Evolutionary conservation across 2,797 vertebrate species (phyloP), one percentile per base, ranked within the genome.

Genomic region (Delichon dasypus): DNA sequence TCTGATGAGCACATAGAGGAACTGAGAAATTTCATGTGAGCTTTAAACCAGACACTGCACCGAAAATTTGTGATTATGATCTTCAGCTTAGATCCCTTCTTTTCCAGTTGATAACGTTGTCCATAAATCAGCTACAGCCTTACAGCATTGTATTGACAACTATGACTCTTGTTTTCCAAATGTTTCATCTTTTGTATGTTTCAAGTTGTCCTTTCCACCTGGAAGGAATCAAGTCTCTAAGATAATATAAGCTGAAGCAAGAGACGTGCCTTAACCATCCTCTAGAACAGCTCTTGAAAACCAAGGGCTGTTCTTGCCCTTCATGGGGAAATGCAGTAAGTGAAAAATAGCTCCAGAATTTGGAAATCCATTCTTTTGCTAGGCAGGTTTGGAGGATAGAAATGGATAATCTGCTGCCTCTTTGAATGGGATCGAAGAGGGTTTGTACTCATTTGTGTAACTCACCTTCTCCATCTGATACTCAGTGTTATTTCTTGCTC

Each of bases 401-500:
- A 51, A 72, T 30, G 10, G 9, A 54, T 58, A 29, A 53, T 29
- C 23, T 65, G 19, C 21, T 81, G 25, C 25, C 61, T 54, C 38
- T 34, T 53, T 72, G 21, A 80, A 64, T 0, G 3, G 6, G 18
- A 76, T 75, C 25, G 84, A 82, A 76, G 38, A 20, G 38, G 60
- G 6, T 65, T 88, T 72, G 34, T 36, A 27, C 47, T 3, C 25
- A 11, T 34, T 87, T 32, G 42, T 16, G 17, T 67, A 21, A 62
- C 91, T 89, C 88, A 98, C 98, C 97, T 97, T 97, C 54, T 98
- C 97, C 36, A 98, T 97, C 54, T 98, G 97, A 68, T 91, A n/a
- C 23, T 97, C 97, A 8, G 97, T 97, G 50, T 97, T 95, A 11
- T 96, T 97, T 73, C 95, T 97, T 21, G 97, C 94, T 13, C 98